Evolutionary conservation across 2,797 vertebrate genomes (phyloP), one percentile per base, ranked within the genome.

Genomic region (Enteromius thamalakanensis): DNA sequence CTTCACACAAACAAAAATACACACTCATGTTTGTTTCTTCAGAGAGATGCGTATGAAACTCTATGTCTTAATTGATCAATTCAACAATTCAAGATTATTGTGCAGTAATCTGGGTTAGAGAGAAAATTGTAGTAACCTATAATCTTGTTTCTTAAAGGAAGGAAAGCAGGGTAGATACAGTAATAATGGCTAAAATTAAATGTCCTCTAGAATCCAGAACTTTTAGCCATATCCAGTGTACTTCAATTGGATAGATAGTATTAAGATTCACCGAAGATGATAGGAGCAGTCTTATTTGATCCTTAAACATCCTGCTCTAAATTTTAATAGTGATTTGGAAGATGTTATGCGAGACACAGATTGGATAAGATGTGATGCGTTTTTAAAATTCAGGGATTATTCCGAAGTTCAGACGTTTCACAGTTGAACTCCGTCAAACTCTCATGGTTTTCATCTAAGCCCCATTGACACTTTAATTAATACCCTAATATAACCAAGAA

Each of bases 301-400:
- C 69, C 55, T 72, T 49, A 49, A 74, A 51, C 79, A 49, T 60
- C 67, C 67, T 32, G 51, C 37, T 58, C 9, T 70, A 60, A 47
- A 62, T 80, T 64, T 47, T 37, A 72, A 62, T 64, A 23, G 42
- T 60, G 23, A 72, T 72, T 72, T 47, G 19, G 49, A 49, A 49
- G 19, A 64, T 49, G 0, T 1, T 37, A 81, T 49, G 26, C 5
- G 6, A 29, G 21, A 37, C 55, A 72, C 55, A 51, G 12, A 72
- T 49, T 49, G 69, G 26, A 81, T 45, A 21, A 71, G 37, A 55
- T 71, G 34, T 80, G 68, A 62, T 2, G 21, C 6, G 12, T 34
- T 34, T 62, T 79, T 79, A 51, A 71, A 78, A 79, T 45, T n/a
- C 55, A 32, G 64, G 3, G 23, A 40, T 49, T 45, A 5, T 51